A percentile compares a stretch with the other conserved stretches of the same genome.
phyloP scores from a whole-genome alignment of 2,113 vertebrate genomes.

The Tinamus guttatus region DNA sequence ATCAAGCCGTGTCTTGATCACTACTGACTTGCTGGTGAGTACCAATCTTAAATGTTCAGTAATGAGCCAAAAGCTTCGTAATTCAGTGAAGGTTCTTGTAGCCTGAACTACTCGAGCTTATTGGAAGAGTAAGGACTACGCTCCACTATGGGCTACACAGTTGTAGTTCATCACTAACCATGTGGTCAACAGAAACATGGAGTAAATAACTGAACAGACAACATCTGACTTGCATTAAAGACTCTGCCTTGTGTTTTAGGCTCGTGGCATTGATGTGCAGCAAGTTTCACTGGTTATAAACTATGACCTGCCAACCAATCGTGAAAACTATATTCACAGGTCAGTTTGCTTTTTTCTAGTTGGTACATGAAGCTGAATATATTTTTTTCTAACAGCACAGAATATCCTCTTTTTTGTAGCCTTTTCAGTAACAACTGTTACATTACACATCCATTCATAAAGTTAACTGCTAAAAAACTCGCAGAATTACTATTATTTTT shows the following conservation, averaged over 20 bases:
- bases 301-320: conserved; percentile 98
- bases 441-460: fast-evolving
- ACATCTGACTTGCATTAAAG: not conserved
- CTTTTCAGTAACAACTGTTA: not conserved
- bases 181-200: conserved; percentile 74
- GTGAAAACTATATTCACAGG: conserved; percentile 99
- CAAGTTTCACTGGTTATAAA: conserved; percentile 99
- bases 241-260: conserved; percentile 76
- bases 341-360: conserved; percentile 60
- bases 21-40: conserved; percentile 96
- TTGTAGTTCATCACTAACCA: conserved; percentile 84
- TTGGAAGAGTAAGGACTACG: conserved; percentile 85
- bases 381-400: fast-evolving
- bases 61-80: conserved; percentile 70
- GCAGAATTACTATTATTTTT: not conserved
- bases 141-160: conserved; percentile 85
- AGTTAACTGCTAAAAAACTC: not conserved
- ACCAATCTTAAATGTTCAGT: fast-evolving
- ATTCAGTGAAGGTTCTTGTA: conserved; percentile 70
- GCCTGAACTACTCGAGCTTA: conserved; percentile 75
- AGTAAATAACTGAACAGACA: fast-evolving
- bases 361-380: not conserved
- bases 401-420: not conserved
- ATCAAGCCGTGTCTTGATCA: conserved; percentile 96
- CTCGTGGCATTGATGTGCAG: conserved; percentile 98